These are phyloP conservation scores for Xyrauchen texanus DNA, from an alignment of 2,113 vertebrate genomes.

Conservation along the genomic window DNA sequence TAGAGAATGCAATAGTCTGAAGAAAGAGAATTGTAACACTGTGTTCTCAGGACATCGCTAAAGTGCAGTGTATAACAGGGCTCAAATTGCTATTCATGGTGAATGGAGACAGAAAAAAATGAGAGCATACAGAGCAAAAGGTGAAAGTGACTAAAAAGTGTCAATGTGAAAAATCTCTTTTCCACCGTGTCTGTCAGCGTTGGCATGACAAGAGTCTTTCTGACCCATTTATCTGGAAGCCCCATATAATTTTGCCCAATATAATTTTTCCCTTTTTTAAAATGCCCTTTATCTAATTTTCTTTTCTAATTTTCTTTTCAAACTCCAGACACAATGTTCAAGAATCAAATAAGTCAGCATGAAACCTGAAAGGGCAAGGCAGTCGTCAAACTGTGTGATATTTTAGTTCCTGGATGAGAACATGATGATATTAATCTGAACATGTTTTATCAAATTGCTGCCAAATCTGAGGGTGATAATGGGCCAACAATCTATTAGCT, in stretches of 20 bases:
- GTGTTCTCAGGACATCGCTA: neutral
- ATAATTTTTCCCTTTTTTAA: no score
- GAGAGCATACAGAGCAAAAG: neutral
- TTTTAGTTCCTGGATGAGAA: no score
- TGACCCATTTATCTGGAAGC: neutral
- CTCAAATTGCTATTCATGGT: neutral
- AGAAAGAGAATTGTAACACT: neutral
- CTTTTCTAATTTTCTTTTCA: neutral
- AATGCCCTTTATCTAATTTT: neutral
- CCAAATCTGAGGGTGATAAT: neutral
- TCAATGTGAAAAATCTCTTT: neutral
- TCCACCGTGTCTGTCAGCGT: neutral
- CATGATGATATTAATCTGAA: neutral
- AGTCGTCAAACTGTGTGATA: no score
- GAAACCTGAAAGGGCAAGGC: no score
- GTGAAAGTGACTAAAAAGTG: neutral
- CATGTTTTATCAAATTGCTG: slow-evolving; percentile 6
- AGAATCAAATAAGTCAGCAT: no score
- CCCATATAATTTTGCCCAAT: neutral
- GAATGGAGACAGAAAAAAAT: neutral
- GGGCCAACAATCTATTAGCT: neutral
- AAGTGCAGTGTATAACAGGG: neutral
- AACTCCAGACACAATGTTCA: neutral
- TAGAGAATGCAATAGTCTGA: neutral
- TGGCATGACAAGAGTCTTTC: slow-evolving; percentile 21